phyloP scores from a whole-genome alignment of 2,113 vertebrate species.

The Nannobrachium achirus region DNA sequence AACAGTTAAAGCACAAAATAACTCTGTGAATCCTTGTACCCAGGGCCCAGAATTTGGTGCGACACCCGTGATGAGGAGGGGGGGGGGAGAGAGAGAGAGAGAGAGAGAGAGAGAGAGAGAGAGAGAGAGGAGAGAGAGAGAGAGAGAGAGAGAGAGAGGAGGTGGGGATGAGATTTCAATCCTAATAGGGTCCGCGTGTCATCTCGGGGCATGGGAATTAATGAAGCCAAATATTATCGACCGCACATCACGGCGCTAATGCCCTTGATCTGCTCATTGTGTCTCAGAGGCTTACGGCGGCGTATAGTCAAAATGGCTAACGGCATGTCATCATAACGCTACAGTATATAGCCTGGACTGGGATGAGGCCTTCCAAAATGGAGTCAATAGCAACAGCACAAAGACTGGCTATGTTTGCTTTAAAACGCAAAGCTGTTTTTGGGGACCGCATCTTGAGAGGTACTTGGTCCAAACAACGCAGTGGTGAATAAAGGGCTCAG shows the following conservation, averaged over 20 bases:
- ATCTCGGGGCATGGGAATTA: conserved; percentile 76
- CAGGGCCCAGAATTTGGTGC: too few species aligned
- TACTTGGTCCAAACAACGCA: too few species aligned
- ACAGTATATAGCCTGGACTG: conserved; percentile 30
- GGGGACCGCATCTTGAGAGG: conserved; percentile 56
- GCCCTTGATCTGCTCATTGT: conserved; percentile 68
- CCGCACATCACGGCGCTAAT: conserved; percentile 65
- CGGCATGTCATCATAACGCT: conserved; percentile 41
- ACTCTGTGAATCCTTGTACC: too few species aligned
- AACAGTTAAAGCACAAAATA: too few species aligned
- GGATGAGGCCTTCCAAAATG: conserved; percentile 19
- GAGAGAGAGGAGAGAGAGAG: too few species aligned
- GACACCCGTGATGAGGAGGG: too few species aligned
- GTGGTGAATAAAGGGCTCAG: too few species aligned
- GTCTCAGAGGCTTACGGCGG: conserved; percentile 55
- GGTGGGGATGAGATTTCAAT: conserved; percentile 86
- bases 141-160: conserved; percentile 70
- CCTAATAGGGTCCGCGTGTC: conserved; percentile 78
- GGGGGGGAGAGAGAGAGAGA: too few species aligned
- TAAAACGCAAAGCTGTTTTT: conserved; percentile 43
- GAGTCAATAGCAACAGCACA: conserved; percentile 16
- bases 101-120: too few species aligned
- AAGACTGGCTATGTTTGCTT: conserved; percentile 7
- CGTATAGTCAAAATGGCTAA: conserved; percentile 47
- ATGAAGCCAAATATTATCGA: conserved; percentile 80